Base-by-base conservation (phyloP, 2,113 vertebrate genomes). In the Oplegnathus fasciatus region DNA sequence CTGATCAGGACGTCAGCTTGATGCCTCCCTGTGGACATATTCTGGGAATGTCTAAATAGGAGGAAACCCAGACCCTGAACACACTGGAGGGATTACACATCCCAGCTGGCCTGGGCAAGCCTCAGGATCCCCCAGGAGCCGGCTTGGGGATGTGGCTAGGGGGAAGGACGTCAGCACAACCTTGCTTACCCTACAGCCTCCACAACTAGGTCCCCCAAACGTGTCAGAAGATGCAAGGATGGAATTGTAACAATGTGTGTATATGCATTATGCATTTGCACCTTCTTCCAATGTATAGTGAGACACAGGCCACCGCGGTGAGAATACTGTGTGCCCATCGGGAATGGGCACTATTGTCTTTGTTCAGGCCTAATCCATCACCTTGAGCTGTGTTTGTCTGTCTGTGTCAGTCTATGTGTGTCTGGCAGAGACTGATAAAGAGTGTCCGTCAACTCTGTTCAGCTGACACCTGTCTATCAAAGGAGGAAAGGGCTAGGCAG, bases 391-490 rank as follows among this genome's bases (percentile, higher is more conserved):
- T 85, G 84, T 84, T 83, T 87, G 70, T 75, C 34, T 80, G 64
- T 80, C 44, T 75, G 55, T 86, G 78, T 89, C 77, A 70, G 61
- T 76, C 66, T 82, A 18, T 87, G 82, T 82, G 79, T 62, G 78
- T 83, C 88, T 91, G 91, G 80, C 85, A 79, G 44, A 71, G 60
- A 54, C 83, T 87, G 94, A 94, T 94, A 93, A 94, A 92, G 88
- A 82, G 79, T 86, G 85, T 90, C 88, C 86, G 78, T 93, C 90
- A 92, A 42, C 65, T 86, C 52, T 62, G 86, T 84, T 91, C 65
- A 86, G 88, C 75, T 93, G 86, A 90, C 83, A 86, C 61, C 87
- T 94, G 92, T 84, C 93, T 86, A 54, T 93, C 91, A 92, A 85
- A 83, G 70, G 37, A 77, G 85, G 54, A 77, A 83, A 86, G 26